These are phyloP conservation scores for Forbesichthys agassizii DNA, from an alignment of 2,113 vertebrate species.

Conservation along the genomic window DNA sequence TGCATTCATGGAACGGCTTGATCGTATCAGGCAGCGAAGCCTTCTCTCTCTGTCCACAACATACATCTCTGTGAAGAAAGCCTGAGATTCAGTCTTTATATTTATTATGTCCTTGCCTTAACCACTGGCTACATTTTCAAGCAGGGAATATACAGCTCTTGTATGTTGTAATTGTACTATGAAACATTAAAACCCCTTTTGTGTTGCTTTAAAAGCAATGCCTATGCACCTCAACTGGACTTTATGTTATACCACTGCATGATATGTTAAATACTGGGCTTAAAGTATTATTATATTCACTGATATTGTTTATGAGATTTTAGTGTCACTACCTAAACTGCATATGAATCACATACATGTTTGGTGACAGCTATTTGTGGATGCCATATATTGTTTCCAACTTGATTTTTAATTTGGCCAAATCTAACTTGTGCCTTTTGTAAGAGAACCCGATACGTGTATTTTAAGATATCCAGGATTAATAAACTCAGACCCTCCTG, in stretches of 20 bases:
- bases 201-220: constrained; percentile 45
- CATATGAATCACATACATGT: background rate
- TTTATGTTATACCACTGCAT: constrained; percentile 21
- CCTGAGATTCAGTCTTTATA: background rate
- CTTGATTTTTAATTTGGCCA: constrained; percentile 40
- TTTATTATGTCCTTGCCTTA: constrained; percentile 42
- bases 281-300: constrained; percentile 39
- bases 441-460: constrained; percentile 39
- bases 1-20: constrained; percentile 20
- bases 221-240: constrained; percentile 60
- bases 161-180: constrained; percentile 16
- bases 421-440: constrained; percentile 64
- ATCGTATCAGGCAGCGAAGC: constrained; percentile 42
- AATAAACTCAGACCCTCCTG: constrained; percentile 63
- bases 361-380: constrained; percentile 21
- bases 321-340: background rate
- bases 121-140: constrained; percentile 53
- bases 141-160: constrained; percentile 8
- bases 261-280: background rate
- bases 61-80: background rate
- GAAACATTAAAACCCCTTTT: background rate
- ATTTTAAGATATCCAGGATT: constrained; percentile 50
- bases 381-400: constrained; percentile 39
- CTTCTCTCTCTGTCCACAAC: constrained; percentile 43
- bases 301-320: constrained; percentile 1